A percentile compares a stretch with the other conserved stretches of the same genome.
These are phyloP conservation scores for Taenioides sp. DNA, from an alignment of 2,797 vertebrate species.

Conservation along the genomic window DNA sequence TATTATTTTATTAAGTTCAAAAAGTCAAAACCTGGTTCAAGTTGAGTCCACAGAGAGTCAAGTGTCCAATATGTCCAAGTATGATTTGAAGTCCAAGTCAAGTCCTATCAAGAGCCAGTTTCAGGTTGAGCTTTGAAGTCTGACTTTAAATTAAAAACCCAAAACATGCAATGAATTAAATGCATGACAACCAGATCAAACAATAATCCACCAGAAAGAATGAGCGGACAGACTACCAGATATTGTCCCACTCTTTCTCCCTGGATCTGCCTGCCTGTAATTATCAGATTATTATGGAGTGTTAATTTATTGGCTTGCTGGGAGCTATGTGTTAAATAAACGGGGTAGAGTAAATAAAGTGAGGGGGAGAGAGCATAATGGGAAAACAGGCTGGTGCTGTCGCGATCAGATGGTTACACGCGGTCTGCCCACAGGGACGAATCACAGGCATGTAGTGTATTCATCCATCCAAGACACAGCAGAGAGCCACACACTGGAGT, in stretches of 20 bases:
- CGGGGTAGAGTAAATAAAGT: constrained; percentile 64
- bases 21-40: neutral
- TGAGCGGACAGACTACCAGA: constrained; percentile 12
- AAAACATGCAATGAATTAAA: too few species aligned
- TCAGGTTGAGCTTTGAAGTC: too few species aligned
- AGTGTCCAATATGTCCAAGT: neutral
- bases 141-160: too few species aligned
- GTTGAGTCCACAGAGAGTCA: neutral
- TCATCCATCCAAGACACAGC: constrained; percentile 35
- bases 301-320: constrained; percentile 76
- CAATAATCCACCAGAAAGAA: neutral
- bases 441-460: constrained; percentile 24
- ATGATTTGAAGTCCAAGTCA: neutral
- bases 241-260: constrained; percentile 44
- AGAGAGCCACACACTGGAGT: constrained; percentile 38
- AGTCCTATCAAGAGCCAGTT: too few species aligned
- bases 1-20: neutral
- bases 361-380: constrained; percentile 24
- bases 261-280: constrained; percentile 51
- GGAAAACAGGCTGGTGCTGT: constrained; percentile 55
- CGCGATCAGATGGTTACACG: constrained; percentile 62
- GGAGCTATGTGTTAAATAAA: constrained; percentile 79
- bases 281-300: constrained; percentile 78
- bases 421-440: constrained; percentile 49
- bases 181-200: too few species aligned